phyloP scores from a whole-genome alignment of 2,888 invertebrate species.

The Meteorus cinctellus region DNA sequence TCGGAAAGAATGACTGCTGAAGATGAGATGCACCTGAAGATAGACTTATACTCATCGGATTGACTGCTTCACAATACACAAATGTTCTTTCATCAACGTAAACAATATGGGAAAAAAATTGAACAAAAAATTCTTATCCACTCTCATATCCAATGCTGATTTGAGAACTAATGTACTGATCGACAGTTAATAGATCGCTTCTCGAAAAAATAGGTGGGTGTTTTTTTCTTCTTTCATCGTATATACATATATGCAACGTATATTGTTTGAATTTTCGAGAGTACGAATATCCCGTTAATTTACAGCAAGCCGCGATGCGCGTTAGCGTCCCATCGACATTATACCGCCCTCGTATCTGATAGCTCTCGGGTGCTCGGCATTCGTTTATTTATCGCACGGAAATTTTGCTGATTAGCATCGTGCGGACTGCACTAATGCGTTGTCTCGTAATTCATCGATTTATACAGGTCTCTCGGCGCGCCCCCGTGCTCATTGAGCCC shows the following conservation, averaged over 20 bases:
- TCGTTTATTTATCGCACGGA: conserved; percentile 73
- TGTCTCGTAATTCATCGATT: conserved; percentile 73
- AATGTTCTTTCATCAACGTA: conserved; percentile 2
- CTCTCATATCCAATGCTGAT: background rate
- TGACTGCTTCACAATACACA: conserved; percentile 7
- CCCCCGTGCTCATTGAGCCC: conserved; percentile 22
- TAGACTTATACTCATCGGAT: conserved; percentile 6
- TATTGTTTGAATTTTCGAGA: conserved; percentile 44
- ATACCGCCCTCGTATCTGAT: conserved; percentile 41
- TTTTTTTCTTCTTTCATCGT: background rate
- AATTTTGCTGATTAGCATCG: conserved; percentile 74
- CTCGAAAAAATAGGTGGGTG: background rate
- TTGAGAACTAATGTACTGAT: background rate
- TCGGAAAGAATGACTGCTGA: background rate
- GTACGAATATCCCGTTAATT: conserved; percentile 59
- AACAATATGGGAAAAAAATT: background rate
- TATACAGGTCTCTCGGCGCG: conserved; percentile 60
- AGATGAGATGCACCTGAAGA: conserved; percentile 16
- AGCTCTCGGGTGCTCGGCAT: conserved; percentile 52
- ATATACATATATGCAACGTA: background rate
- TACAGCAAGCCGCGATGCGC: conserved; percentile 58
- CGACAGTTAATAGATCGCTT: background rate
- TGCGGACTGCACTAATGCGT: conserved; percentile 72
- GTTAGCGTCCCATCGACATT: conserved; percentile 61
- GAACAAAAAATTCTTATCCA: background rate